phyloP scores from a whole-genome alignment of 2,797 vertebrate genomes.

The Orestias chungarensis region DNA sequence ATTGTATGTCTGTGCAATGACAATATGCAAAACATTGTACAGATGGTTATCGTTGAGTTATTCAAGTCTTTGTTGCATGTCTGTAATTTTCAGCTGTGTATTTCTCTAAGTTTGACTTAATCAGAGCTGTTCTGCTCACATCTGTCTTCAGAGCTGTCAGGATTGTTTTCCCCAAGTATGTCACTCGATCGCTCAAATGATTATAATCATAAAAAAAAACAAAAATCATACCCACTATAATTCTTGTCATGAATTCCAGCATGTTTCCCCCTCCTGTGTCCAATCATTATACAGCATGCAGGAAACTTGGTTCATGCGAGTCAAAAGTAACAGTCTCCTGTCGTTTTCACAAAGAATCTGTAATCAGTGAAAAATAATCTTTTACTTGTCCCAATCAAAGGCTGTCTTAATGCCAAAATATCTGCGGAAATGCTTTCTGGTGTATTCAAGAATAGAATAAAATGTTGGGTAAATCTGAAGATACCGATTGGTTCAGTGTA shows the following conservation, averaged over 20 bases:
- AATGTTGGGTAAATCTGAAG: neutral
- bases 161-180: conserved; percentile 56
- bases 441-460: neutral
- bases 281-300: neutral
- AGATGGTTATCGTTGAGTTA: conserved; percentile 56
- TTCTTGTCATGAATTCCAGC: conserved; percentile 31
- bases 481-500: neutral
- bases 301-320: neutral
- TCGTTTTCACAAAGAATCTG: neutral
- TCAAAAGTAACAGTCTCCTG: neutral
- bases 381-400: neutral
- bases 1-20: conserved; percentile 74
- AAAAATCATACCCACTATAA: conserved; percentile 44
- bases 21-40: conserved; percentile 66
- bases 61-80: conserved; percentile 68
- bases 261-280: neutral
- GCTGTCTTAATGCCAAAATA: neutral
- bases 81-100: conserved; percentile 59
- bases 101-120: conserved; percentile 76
- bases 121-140: conserved; percentile 53
- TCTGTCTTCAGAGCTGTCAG: conserved; percentile 80
- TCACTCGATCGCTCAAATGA: conserved; percentile 64
- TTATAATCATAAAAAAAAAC: conserved; percentile 74
- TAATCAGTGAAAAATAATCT: neutral
- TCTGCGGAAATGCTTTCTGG: neutral